Conservation (phyloP, 2,113 vertebrate species). For the Otolemur garnettii region DNA sequence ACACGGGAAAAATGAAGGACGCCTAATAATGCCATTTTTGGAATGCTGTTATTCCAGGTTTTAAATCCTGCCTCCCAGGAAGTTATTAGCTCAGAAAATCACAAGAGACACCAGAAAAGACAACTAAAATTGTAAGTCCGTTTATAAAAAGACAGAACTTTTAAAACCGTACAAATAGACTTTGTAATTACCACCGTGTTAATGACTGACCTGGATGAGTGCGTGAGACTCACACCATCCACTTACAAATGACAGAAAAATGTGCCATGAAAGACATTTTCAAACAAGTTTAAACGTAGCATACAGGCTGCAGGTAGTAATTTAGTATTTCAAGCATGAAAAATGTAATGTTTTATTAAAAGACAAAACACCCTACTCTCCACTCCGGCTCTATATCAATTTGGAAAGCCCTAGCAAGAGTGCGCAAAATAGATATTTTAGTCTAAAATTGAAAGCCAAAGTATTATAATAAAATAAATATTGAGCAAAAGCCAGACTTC, state of each 20-base stretch:
- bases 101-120: not conserved
- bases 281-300: not conserved
- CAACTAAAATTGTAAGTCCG: not conserved
- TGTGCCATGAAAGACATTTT: not conserved
- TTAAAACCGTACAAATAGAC: not conserved
- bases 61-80: not conserved
- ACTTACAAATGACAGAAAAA: not conserved
- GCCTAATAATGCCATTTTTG: not conserved
- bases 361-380: not conserved
- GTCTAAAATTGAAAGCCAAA: not conserved
- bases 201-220: not conserved
- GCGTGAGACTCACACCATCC: not conserved
- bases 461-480: not conserved
- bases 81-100: not conserved
- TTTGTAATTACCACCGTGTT: not conserved
- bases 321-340: not conserved
- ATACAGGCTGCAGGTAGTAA: not conserved
- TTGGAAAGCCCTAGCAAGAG: not conserved
- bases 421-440: not conserved
- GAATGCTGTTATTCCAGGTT: not conserved
- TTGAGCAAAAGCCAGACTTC: not conserved
- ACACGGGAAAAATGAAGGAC: rapidly evolving
- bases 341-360: not conserved
- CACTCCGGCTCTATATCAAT: not conserved
- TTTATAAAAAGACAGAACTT: not conserved